Conservation (phyloP, 2,797 vertebrate species). For the Phoxinus dragarum region DNA sequence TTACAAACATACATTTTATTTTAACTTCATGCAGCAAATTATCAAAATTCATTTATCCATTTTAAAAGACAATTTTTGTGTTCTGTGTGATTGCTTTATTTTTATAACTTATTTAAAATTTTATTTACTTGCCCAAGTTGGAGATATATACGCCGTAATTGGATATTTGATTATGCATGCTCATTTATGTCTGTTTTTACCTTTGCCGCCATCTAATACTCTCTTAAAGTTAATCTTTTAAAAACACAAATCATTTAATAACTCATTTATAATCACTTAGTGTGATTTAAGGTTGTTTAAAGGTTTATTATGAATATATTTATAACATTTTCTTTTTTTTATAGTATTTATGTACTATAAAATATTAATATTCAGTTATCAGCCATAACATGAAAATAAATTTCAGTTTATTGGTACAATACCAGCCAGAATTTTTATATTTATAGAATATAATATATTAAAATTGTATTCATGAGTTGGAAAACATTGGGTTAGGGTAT, state of each 20-base stretch:
- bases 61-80: not conserved
- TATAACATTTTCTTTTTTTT: not conserved
- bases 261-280: not conserved
- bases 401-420: not conserved
- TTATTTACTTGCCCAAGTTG: not conserved
- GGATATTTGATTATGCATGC: not conserved
- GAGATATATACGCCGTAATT: not conserved
- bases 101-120: not conserved
- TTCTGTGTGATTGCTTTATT: not conserved
- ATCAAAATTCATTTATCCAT: not conserved
- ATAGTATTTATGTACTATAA: not conserved
- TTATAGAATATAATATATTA: not conserved
- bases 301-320: not conserved
- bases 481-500: not conserved
- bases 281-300: not conserved
- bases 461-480: not conserved
- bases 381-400: not conserved
- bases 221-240: not conserved
- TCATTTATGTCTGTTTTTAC: not conserved
- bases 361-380: not conserved
- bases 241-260: not conserved
- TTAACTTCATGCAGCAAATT: not conserved
- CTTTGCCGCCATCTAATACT: not conserved
- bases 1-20: not conserved
- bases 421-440: accelerated